Conservation (phyloP, 2,888 invertebrate genomes). For the Cynaeus angustus region DNA sequence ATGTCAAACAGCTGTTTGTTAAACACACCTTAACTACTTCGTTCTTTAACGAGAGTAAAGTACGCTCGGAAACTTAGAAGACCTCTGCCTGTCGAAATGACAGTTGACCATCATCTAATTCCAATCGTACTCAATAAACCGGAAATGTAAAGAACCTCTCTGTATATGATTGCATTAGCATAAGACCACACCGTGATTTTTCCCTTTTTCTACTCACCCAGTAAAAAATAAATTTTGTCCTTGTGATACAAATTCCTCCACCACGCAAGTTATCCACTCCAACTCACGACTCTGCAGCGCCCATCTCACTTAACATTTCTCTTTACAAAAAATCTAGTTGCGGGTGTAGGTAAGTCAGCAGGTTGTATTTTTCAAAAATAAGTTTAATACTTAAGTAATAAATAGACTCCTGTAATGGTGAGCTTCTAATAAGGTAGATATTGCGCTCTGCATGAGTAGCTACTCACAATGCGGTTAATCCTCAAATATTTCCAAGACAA, state of each 20-base stretch:
- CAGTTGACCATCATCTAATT: no score
- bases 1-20: neutral
- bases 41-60: no score
- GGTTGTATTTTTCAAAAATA: slow-evolving; percentile 1
- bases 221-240: neutral
- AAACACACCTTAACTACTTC: no score
- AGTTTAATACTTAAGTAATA: slow-evolving; percentile 3
- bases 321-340: neutral
- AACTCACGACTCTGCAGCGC: slow-evolving; percentile 1
- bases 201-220: neutral
- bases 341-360: slow-evolving; percentile 13
- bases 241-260: neutral
- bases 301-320: slow-evolving; percentile 5
- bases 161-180: neutral
- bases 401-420: slow-evolving; percentile 3
- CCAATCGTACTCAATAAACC: no score
- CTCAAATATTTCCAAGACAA: slow-evolving; percentile 11
- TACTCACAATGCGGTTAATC: slow-evolving; percentile 19
- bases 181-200: neutral
- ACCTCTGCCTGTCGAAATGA: no score
- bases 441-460: slow-evolving; percentile 25
- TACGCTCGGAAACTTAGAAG: no score
- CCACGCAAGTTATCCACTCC: slow-evolving; percentile 1
- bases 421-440: slow-evolving; percentile 18
- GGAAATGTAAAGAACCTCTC: no score